Base-by-base conservation (phyloP, 1,140 invertebrate genomes). In the Drosophila willistoni region DNA sequence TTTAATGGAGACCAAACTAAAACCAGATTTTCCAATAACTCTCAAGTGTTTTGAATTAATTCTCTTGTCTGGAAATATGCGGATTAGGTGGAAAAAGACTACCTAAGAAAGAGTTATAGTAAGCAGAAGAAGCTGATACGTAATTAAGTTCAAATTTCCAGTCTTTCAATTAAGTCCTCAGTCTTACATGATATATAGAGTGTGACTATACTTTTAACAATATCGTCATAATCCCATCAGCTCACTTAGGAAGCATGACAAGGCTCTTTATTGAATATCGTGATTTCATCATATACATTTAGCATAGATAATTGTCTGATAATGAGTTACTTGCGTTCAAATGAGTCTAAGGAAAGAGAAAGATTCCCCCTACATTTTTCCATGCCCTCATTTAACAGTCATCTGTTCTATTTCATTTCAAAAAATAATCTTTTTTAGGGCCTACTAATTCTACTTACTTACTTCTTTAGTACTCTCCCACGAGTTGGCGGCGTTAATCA, bases 401-500 rank as follows among this genome's bases (percentile, higher is more conserved):
- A 19, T 19, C 9, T 19, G 17, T 22, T 22, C 44, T 51, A 19
- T 51, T 51, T 51, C 10, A 51, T 22, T 51, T 51, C 7, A 12
- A 51, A 2, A 19, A 51, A 7, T 47, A 17, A 2, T 22, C 17
- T 19, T 9, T 17, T 17, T 10, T 51, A 7, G 4, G 9, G 17
- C 9, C 19, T 51, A 22, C 19, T 22, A 22, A 51, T 51, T 51
- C 44, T 12, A 51, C 44, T 22, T 19, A 47, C 44, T 47, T 51
- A 51, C 44, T 51, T 51, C 44, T 51, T 51, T 51, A 22, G 17
- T 19, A 22, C 14, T 64, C 41, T 64, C 19, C 29, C 63, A 51
- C 19, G 44, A 54, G 13, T 62, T 13, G 44, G 9, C 44, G 12
- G 17, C 13, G 60, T 19, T 62, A 63, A 63, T 63, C 56, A 59